phyloP scores from a whole-genome alignment of 2,797 vertebrate genomes.

The Anguilla megastoma region DNA sequence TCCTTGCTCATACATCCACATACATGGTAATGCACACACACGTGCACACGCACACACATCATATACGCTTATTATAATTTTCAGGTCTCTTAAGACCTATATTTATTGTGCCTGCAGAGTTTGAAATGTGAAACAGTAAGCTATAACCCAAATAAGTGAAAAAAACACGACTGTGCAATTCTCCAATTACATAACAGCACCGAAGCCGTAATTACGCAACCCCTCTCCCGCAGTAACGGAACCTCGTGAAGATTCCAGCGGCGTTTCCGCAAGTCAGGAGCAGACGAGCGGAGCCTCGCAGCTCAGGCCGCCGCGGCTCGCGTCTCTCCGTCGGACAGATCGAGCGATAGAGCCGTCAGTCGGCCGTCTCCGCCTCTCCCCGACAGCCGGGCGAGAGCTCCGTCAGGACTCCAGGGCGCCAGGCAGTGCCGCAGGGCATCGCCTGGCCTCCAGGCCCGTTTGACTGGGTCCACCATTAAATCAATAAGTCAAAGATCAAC shows the following conservation, averaged over 20 bases:
- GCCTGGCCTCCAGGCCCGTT: not conserved
- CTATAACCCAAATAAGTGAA: not conserved
- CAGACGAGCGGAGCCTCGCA: not conserved
- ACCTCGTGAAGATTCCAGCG: not conserved
- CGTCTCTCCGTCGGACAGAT: not conserved
- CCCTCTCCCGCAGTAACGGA: not conserved
- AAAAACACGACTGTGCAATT: not conserved
- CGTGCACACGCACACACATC: not conserved
- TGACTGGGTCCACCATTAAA: not conserved
- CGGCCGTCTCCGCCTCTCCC: not conserved
- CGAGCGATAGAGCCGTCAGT: not conserved
- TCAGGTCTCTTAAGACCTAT: not conserved
- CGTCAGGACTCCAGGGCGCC: no score
- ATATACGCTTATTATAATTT: not conserved
- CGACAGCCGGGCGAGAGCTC: no score
- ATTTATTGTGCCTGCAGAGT: not conserved
- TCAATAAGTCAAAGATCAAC: not conserved
- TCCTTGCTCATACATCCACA: not conserved
- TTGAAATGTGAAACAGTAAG: not conserved
- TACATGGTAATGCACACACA: not conserved
- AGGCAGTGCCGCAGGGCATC: no score
- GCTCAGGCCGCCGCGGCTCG: not conserved
- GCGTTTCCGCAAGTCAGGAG: not conserved
- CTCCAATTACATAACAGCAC: conserved; percentile 1
- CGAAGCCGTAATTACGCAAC: no score